Evolutionary conservation across 2,113 vertebrate genomes (phyloP).

Genomic region (Morone chrysops): DNA sequence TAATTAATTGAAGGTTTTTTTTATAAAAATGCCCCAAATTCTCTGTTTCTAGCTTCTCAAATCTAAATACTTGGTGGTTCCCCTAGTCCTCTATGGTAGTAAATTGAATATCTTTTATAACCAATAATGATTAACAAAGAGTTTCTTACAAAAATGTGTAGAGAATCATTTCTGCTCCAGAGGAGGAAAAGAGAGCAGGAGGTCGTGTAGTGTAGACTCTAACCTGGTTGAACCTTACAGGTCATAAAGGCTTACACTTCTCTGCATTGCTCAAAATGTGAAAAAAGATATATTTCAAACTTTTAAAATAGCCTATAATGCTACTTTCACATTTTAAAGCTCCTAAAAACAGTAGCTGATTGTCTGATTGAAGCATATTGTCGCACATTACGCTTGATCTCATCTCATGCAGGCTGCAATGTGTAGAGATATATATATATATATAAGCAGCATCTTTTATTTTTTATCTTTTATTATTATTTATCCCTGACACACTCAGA

Average conservation of each 20-base stretch:
- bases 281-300: background rate
- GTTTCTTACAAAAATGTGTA: background rate
- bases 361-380: background rate
- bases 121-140: background rate
- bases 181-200: too few relatives aligned
- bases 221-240: background rate
- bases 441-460: background rate
- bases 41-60: background rate
- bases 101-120: background rate
- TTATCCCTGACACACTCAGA: constrained; percentile 10
- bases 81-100: background rate
- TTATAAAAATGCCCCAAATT: too few relatives aligned
- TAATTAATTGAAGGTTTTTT: too few relatives aligned
- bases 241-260: background rate
- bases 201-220: background rate
- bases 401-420: background rate
- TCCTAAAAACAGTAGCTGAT: background rate
- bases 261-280: background rate
- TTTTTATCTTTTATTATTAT: background rate
- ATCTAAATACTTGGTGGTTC: background rate
- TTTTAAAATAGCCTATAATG: background rate
- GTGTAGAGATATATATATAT: background rate
- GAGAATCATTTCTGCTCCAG: background rate
- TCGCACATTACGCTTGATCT: constrained; percentile 9
- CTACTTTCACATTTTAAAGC: constrained; percentile 11